A percentile compares a stretch with the other conserved stretches of the same genome.
These are phyloP conservation scores for Tenthredo scrophulariae DNA, from an alignment of 2,888 invertebrate species.

Conservation along the genomic window DNA sequence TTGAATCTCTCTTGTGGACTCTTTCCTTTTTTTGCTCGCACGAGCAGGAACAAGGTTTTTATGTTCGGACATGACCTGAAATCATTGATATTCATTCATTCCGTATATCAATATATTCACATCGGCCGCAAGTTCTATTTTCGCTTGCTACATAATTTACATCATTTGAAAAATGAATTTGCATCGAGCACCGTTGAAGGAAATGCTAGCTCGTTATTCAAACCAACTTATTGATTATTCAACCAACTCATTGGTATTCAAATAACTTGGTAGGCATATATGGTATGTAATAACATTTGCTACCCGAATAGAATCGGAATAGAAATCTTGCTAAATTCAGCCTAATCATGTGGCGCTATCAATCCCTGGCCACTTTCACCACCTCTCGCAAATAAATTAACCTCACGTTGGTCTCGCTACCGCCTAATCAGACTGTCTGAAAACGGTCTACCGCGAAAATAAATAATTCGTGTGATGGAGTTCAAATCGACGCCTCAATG, in stretches of 20 bases:
- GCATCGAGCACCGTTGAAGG: background rate
- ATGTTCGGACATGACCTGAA: slow-evolving; percentile 72
- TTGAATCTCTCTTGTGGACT: slow-evolving; percentile 70
- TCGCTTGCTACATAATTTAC: background rate
- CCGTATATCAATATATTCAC: background rate
- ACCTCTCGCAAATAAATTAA: background rate
- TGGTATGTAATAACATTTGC: background rate
- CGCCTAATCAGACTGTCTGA: background rate
- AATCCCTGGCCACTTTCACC: background rate
- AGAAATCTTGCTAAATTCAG: too few relatives aligned
- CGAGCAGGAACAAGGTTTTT: slow-evolving; percentile 72
- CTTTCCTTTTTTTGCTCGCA: slow-evolving; percentile 76
- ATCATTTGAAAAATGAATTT: background rate
- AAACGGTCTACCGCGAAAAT: background rate
- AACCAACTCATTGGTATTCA: background rate
- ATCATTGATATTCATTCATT: background rate
- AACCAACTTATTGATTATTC: background rate
- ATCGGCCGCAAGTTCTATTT: background rate
- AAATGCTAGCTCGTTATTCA: background rate
- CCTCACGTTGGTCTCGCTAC: background rate
- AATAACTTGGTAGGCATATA: too few relatives aligned
- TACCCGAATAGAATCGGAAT: too few relatives aligned
- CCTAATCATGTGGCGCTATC: background rate
- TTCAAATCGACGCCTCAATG: too few relatives aligned
- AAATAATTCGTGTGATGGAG: too few relatives aligned